phyloP scores from a whole-genome alignment of 2,888 invertebrate species.

The Aplocera efformata region DNA sequence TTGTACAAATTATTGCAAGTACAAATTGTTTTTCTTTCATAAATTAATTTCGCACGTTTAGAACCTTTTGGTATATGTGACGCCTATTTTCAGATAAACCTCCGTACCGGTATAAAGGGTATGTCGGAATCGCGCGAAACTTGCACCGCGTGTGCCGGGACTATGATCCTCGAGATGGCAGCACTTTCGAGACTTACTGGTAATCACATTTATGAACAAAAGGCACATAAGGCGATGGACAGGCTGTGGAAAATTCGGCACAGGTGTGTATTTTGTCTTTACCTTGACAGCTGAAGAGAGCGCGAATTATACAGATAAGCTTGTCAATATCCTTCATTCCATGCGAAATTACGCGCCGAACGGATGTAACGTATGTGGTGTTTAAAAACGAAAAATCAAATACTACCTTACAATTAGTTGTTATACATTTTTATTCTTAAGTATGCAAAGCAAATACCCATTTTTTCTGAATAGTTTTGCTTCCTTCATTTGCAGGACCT shows the following conservation, averaged over 20 bases:
- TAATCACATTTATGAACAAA: constrained; percentile 94
- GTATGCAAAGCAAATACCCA: no score
- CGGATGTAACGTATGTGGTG: no score
- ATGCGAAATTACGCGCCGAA: no score
- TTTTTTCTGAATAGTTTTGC: no score
- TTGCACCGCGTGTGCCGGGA: constrained; percentile 99
- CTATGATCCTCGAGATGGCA: constrained; percentile 98
- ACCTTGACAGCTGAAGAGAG: background rate
- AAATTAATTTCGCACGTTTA: no score
- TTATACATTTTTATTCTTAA: no score
- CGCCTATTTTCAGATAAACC: constrained; percentile 82
- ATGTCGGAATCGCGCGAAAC: constrained; percentile 91
- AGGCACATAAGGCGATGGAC: constrained; percentile 98
- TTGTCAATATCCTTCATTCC: no score
- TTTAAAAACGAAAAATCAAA: no score
- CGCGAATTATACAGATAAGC: no score
- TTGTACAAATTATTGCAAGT: no score
- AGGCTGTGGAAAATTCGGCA: constrained; percentile 97
- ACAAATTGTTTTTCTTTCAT: no score
- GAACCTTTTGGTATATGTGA: background rate
- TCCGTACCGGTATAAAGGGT: constrained; percentile 90
- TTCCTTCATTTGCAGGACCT: constrained; percentile 51
- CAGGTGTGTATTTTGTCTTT: constrained; percentile 46
- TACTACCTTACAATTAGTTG: no score
- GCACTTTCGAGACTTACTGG: constrained; percentile 96